phyloP scores from a whole-genome alignment of 2,797 vertebrate genomes.

The Lepilemur septentrionalis region DNA sequence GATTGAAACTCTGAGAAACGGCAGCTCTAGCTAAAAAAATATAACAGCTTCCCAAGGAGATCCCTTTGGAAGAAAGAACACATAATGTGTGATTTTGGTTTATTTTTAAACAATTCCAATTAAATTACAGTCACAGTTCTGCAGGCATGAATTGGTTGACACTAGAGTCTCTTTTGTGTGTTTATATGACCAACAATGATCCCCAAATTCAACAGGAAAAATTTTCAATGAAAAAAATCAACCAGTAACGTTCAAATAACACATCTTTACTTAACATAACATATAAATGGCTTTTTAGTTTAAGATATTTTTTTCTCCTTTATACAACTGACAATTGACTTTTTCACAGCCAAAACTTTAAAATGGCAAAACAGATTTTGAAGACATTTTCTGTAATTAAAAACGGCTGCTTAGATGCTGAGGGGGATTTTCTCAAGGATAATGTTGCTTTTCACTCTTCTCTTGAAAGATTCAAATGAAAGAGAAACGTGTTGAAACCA shows the following conservation, averaged over 20 bases:
- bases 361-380: constrained; percentile 66
- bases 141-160: neutral
- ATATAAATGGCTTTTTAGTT: constrained; percentile 4
- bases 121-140: neutral
- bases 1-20: neutral
- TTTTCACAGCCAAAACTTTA: constrained; percentile 65
- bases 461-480: constrained; percentile 64
- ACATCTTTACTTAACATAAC: constrained; percentile 18
- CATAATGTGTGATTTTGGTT: neutral
- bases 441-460: constrained; percentile 64
- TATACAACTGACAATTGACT: constrained; percentile 56
- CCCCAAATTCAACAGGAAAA: constrained; percentile 3
- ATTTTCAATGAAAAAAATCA: constrained; percentile 20
- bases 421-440: constrained; percentile 60
- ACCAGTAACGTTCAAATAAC: constrained; percentile 37
- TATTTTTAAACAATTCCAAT: neutral
- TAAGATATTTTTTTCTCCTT: constrained; percentile 33
- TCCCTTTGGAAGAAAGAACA: neutral
- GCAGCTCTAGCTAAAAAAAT: neutral
- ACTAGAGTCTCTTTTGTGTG: neutral
- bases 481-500: constrained; percentile 63
- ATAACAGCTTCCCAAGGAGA: neutral
- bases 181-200: neutral
- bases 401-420: constrained; percentile 58
- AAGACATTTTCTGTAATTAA: constrained; percentile 73